A percentile compares a stretch with the other conserved stretches of the same genome.
phyloP scores from a whole-genome alignment of 2,113 vertebrate species.

The Apteryx owenii region DNA sequence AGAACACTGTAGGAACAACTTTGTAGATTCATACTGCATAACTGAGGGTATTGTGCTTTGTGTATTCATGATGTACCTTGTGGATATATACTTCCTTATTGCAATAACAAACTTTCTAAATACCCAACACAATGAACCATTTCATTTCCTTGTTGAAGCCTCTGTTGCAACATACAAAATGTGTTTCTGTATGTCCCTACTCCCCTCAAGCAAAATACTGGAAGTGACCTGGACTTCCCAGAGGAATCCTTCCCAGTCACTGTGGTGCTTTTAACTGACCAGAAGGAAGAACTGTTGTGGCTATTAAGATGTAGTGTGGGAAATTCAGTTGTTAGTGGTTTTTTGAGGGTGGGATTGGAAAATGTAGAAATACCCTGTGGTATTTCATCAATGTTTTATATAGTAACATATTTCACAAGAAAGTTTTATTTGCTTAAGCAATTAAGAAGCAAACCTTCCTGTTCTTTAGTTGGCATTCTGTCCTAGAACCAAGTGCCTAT shows the following conservation, averaged over 20 bases:
- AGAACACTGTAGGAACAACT: not conserved
- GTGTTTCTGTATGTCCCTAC: not conserved
- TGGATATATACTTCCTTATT: not conserved
- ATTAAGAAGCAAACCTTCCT: slow-evolving; percentile 61
- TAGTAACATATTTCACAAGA: slow-evolving; percentile 62
- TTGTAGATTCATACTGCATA: accelerated
- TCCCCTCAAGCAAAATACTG: not conserved
- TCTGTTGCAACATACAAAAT: accelerated
- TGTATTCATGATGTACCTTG: accelerated
- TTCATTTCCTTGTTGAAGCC: not conserved
- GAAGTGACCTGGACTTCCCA: not conserved
- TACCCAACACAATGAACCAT: not conserved
- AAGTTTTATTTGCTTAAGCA: slow-evolving; percentile 57
- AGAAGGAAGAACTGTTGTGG: not conserved
- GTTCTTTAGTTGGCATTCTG: slow-evolving; percentile 56
- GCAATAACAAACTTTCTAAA: not conserved
- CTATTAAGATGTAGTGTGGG: not conserved
- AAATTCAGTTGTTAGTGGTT: not conserved
- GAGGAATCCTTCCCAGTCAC: not conserved
- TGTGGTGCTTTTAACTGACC: not conserved
- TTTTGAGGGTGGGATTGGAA: slow-evolving; percentile 26
- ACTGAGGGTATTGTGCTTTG: not conserved
- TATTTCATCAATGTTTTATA: slow-evolving; percentile 60
- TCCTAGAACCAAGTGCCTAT: not conserved
- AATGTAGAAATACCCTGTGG: slow-evolving; percentile 36